Evolutionary conservation across 2,888 invertebrate genomes (phyloP), one percentile per base, ranked within the genome.

Genomic region (Tiphia femorata): DNA sequence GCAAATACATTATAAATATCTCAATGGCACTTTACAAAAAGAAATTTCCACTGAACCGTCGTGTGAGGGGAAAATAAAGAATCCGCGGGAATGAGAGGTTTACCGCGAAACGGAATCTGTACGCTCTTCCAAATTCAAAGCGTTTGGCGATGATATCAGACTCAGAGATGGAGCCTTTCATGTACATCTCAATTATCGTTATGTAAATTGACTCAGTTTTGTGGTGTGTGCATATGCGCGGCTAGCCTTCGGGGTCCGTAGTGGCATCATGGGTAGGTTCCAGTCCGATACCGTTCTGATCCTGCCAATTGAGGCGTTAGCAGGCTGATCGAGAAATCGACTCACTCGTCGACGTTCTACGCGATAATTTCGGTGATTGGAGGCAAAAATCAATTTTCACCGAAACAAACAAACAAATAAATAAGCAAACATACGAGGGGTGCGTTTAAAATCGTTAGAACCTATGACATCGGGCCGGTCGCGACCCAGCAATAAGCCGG

Each of bases 121-220:
- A 59, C 46, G 54, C 41, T 62, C 64, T 67, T 62, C 51, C 49
- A 54, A 60, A 64, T 68, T 60, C 58, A 61, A 61, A 67, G 64
- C 19, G 64, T 71, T 73, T 64, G 64, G 49, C 61, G 60, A 68
- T 56, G 58, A 56, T 64, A 62, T 1, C 49, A 44, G 47, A 48
- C 58, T 63, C 52, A 54, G 40, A 50, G 48, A 43, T 48, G 64
- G 58, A 63, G 72, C 75, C 76, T 80, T 81, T 81, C 79, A 78
- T 80, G 76, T 78, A 73, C 75, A 65, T 78, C 75, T 79, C 81
- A 80, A 80, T 80, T 81, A 80, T 80, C 80, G 78, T 80, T 80
- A 78, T 79, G 81, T 72, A 81, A 81, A 81, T 80, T 79, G 79
- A 79, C 80, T 80, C 77, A 75, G 77, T 76, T 79, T 76, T 75